Evolutionary conservation across 2,888 invertebrate genomes (phyloP).

Genomic region (Drosophila silvestris): DNA sequence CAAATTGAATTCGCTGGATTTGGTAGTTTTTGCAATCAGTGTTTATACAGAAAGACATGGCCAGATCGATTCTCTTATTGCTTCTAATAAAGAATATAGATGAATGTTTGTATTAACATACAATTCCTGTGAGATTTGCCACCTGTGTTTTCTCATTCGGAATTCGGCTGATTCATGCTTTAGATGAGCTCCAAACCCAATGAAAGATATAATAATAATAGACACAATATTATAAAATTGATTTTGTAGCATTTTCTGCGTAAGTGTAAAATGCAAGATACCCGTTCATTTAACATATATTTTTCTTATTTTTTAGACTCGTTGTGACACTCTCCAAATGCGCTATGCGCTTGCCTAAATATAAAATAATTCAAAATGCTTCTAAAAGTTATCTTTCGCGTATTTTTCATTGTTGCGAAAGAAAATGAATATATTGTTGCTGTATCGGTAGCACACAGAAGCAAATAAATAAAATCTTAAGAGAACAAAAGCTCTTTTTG

Average conservation of each 20-base stretch:
- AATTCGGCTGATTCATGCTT: neutral
- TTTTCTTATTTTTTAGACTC: neutral
- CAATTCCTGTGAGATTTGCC: neutral
- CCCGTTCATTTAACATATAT: neutral
- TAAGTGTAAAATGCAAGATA: neutral
- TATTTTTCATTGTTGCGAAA: neutral
- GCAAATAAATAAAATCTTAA: neutral
- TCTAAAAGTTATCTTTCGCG: neutral
- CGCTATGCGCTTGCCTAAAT: neutral
- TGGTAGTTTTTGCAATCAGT: neutral
- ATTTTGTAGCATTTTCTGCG: neutral
- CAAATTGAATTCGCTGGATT: neutral
- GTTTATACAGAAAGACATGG: neutral
- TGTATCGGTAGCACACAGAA: neutral
- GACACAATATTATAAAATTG: neutral
- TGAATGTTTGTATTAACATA: neutral
- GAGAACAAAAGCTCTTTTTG: neutral
- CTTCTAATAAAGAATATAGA: neutral
- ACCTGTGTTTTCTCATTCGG: neutral
- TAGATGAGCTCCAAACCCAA: neutral
- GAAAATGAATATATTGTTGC: neutral
- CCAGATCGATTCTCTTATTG: neutral
- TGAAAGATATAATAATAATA: too few species aligned
- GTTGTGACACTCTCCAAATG: neutral
- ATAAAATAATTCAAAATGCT: neutral